Evolutionary conservation across 2,113 vertebrate genomes (phyloP).

Genomic region (Todiramphus saurophagus): DNA sequence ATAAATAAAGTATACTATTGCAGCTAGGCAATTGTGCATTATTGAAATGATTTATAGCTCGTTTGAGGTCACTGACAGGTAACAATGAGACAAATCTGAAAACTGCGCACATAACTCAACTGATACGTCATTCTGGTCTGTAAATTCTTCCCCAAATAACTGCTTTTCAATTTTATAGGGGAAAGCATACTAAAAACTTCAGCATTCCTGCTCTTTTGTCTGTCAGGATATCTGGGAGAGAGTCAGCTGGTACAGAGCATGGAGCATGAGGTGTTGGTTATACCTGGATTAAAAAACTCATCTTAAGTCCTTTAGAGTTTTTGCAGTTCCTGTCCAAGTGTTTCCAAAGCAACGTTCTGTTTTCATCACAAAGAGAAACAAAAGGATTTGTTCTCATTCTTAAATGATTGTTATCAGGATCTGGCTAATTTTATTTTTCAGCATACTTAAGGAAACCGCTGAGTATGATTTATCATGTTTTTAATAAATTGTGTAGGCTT

Average conservation of each 20-base stretch:
- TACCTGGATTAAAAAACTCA: not conserved
- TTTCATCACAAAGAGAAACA: not conserved
- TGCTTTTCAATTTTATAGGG: not conserved
- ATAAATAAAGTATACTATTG: not conserved
- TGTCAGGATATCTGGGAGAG: not conserved
- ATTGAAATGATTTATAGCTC: not conserved
- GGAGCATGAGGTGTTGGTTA: not conserved
- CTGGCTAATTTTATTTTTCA: not conserved
- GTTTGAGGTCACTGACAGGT: not conserved
- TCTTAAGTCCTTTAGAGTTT: not conserved
- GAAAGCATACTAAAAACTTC: not conserved
- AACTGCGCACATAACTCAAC: not conserved
- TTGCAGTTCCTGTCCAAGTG: not conserved
- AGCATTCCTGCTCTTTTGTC: not conserved
- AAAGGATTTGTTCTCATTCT: not conserved
- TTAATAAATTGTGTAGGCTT: not conserved
- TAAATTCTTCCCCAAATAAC: not conserved
- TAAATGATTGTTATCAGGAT: not conserved
- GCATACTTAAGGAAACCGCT: not conserved
- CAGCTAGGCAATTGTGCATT: not conserved
- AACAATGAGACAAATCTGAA: not conserved
- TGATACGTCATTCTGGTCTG: not conserved
- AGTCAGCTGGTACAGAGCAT: not conserved
- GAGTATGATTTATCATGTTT: not conserved
- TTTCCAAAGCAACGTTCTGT: not conserved